Percentiles rank a stretch among this genome's conserved stretches.
These are phyloP conservation scores for Aspidoscelis tigris DNA, from an alignment of 2,113 vertebrate genomes.

Conservation along the genomic window DNA sequence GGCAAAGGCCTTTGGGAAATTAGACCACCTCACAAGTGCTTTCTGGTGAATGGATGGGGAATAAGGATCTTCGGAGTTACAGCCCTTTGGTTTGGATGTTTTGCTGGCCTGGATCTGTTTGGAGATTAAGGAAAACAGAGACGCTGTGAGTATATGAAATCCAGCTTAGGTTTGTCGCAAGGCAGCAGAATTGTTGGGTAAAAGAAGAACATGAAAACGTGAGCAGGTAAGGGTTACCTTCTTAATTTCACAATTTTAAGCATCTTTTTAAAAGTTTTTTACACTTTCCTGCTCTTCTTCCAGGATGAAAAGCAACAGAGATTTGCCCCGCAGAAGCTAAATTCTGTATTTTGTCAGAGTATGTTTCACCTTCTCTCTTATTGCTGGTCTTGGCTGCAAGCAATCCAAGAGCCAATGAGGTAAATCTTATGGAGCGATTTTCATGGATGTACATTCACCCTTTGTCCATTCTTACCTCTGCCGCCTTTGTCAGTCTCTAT, in stretches of 20 bases:
- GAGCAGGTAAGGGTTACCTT: constrained; percentile 25
- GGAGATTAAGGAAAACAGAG: constrained; percentile 59
- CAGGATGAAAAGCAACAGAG: constrained; percentile 60
- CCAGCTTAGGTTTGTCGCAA: constrained; percentile 77
- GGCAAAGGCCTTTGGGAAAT: neutral
- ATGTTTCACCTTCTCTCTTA: constrained; percentile 91
- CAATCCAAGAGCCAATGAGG: constrained; percentile 87
- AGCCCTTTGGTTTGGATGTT: constrained; percentile 38
- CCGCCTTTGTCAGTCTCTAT: too few species aligned
- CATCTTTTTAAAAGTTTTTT: neutral
- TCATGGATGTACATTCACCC: neutral
- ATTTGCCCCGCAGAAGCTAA: neutral
- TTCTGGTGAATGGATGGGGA: neutral
- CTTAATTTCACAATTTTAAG: fast-evolving
- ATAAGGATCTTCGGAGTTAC: neutral
- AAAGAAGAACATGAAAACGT: constrained; percentile 13
- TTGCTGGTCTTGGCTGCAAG: constrained; percentile 87
- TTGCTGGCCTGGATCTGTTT: constrained; percentile 67
- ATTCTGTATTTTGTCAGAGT: constrained; percentile 58
- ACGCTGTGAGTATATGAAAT: constrained; percentile 71
- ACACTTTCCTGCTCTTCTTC: constrained; percentile 15
- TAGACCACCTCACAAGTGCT: neutral
- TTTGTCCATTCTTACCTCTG: neutral
- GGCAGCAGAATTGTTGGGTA: constrained; percentile 25
- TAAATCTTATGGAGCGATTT: constrained; percentile 44